Percentiles rank a stretch among this genome's conserved stretches.
Evolutionary conservation across 64 coral and sea anemone genomes (phyloP).

Genomic region (Actinia equina): DNA sequence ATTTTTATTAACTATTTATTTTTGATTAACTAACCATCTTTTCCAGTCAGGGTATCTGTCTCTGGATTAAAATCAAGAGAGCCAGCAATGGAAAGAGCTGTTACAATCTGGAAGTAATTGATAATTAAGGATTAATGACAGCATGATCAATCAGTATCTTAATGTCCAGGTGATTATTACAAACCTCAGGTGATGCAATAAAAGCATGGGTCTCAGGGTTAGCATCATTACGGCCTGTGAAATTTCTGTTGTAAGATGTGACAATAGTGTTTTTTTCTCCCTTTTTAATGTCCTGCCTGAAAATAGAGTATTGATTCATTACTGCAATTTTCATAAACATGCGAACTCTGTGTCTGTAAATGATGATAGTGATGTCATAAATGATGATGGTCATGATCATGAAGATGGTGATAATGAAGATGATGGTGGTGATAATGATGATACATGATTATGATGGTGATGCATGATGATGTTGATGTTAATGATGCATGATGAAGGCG

Average conservation of each 20-base stretch:
- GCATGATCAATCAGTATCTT: neutral
- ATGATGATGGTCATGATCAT: neutral
- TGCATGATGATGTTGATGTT: neutral
- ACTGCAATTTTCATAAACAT: neutral
- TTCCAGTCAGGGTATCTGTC: constrained; percentile 70
- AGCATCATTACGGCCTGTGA: constrained; percentile 95
- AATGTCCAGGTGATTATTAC: neutral
- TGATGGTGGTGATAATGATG: neutral
- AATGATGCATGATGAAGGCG: neutral
- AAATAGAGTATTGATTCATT: neutral
- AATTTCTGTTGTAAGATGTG: constrained; percentile 97
- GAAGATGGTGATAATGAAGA: neutral
- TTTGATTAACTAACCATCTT: constrained; percentile 27
- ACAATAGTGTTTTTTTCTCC: constrained; percentile 99
- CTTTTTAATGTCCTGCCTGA: constrained; percentile 93
- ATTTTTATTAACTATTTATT: too few species aligned
- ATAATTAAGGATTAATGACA: neutral
- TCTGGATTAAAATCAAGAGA: constrained; percentile 84
- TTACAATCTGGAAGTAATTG: constrained; percentile 66
- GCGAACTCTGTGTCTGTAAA: neutral
- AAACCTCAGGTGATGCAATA: constrained; percentile 97
- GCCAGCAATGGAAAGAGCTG: constrained; percentile 86
- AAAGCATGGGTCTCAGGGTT: constrained; percentile 99
- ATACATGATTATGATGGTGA: neutral
- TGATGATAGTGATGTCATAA: neutral